Evolutionary conservation across 2,888 invertebrate genomes (phyloP).

Genomic region (Acanthosoma haemorrhoidale): DNA sequence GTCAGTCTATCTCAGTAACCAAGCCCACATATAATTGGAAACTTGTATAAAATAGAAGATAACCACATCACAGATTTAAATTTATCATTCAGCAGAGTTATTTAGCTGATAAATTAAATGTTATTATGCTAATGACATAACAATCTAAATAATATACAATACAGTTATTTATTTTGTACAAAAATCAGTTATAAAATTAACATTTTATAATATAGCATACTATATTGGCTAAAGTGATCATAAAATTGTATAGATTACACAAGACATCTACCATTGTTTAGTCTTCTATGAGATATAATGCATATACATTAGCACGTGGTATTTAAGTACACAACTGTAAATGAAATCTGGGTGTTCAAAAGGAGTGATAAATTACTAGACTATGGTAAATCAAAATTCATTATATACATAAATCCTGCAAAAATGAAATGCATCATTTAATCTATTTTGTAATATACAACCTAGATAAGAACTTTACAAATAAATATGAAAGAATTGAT

Average conservation of each 20-base stretch:
- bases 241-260: slow-evolving; percentile 39
- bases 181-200: slow-evolving; percentile 46
- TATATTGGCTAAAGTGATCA: slow-evolving; percentile 44
- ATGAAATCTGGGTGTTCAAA: slow-evolving; percentile 5
- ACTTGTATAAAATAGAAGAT: too few species aligned
- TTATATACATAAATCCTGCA: slow-evolving; percentile 9
- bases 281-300: slow-evolving; percentile 38
- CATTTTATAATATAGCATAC: slow-evolving; percentile 44
- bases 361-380: slow-evolving; percentile 20
- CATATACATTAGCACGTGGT: slow-evolving; percentile 37
- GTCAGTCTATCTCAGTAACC: too few species aligned
- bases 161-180: slow-evolving; percentile 45
- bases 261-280: slow-evolving; percentile 37
- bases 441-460: slow-evolving; percentile 18
- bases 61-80: too few species aligned
- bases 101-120: too few species aligned
- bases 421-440: slow-evolving; percentile 4
- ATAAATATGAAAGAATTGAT: slow-evolving; percentile 19
- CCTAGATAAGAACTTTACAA: slow-evolving; percentile 23
- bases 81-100: too few species aligned
- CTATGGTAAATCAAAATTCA: slow-evolving; percentile 19
- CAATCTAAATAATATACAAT: slow-evolving; percentile 36
- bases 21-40: too few species aligned
- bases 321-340: slow-evolving; percentile 22
- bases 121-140: slow-evolving; percentile 6